Evolutionary conservation across 2,797 vertebrate genomes (phyloP).

Genomic region (Onychomys torridus): DNA sequence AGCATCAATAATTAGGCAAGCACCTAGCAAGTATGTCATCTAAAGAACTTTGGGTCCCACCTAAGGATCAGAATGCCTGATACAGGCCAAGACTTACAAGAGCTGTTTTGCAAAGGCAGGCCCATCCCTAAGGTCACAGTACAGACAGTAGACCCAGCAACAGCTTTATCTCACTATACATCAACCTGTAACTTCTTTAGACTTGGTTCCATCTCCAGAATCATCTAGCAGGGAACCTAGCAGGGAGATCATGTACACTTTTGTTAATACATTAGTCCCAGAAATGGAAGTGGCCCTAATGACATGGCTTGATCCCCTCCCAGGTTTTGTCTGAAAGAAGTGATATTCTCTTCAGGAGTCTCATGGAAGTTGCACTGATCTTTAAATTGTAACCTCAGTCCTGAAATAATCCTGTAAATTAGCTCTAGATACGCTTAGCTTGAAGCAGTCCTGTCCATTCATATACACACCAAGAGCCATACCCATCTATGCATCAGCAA

Average conservation of each 20-base stretch:
- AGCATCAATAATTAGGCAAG: not conserved
- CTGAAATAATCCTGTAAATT: not conserved
- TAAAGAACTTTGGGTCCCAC: not conserved
- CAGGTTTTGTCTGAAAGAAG: not conserved
- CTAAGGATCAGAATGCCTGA: not conserved
- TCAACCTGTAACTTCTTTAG: not conserved
- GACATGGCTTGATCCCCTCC: not conserved
- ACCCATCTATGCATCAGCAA: not conserved
- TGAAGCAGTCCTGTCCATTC: not conserved
- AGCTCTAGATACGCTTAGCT: not conserved
- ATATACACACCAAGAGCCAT: not conserved
- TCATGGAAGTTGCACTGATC: not conserved
- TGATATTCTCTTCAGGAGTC: not conserved
- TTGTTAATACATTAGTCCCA: not conserved
- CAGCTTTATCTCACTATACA: not conserved
- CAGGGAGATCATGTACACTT: not conserved
- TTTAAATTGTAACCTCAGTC: not conserved
- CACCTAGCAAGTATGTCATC: not conserved
- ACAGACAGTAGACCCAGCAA: not conserved
- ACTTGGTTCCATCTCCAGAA: not conserved
- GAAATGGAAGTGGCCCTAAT: not conserved
- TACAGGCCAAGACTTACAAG: not conserved
- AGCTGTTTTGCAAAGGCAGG: not conserved
- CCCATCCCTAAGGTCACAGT: no score
- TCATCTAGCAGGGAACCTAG: not conserved